These are phyloP conservation scores for Ctena decussata DNA, from an alignment of 2,888 invertebrate genomes.

Conservation along the genomic window DNA sequence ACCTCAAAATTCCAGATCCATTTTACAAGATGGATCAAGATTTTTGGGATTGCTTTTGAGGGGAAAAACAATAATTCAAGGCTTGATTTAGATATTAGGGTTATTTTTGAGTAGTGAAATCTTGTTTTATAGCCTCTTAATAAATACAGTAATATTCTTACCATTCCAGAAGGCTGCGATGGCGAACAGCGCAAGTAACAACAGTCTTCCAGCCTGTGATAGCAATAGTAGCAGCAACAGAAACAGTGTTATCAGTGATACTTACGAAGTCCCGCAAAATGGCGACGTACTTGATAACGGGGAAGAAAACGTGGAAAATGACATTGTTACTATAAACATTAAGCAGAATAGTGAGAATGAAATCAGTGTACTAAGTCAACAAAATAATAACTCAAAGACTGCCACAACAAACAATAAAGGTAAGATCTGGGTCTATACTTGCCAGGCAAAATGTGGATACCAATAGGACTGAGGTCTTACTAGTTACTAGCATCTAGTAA, in stretches of 20 bases:
- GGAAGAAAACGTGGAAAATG: constrained; percentile 16
- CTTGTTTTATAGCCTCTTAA: no score
- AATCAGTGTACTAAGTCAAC: constrained; percentile 62
- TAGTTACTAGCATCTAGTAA: no score
- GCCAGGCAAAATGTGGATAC: no score
- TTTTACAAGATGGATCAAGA: no score
- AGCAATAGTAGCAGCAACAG: constrained; percentile 63
- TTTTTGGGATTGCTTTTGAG: no score
- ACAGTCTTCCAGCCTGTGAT: constrained; percentile 68
- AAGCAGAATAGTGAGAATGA: constrained; percentile 64
- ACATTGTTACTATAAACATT: constrained; percentile 58
- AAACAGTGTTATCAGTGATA: constrained; percentile 49
- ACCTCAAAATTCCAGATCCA: no score
- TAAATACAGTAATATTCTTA: no score
- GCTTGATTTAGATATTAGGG: no score
- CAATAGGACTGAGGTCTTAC: no score
- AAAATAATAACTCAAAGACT: constrained; percentile 65
- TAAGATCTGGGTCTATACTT: no score
- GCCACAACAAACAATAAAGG: constrained; percentile 62
- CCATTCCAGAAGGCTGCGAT: constrained; percentile 39
- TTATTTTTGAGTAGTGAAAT: no score
- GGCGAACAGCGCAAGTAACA: constrained; percentile 71
- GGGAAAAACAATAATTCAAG: no score
- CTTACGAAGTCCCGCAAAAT: constrained; percentile 11
- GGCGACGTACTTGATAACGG: constrained; percentile 20